Evolutionary conservation across 2,113 vertebrate species (phyloP).

Genomic region (Genyomyrus donnyi): DNA sequence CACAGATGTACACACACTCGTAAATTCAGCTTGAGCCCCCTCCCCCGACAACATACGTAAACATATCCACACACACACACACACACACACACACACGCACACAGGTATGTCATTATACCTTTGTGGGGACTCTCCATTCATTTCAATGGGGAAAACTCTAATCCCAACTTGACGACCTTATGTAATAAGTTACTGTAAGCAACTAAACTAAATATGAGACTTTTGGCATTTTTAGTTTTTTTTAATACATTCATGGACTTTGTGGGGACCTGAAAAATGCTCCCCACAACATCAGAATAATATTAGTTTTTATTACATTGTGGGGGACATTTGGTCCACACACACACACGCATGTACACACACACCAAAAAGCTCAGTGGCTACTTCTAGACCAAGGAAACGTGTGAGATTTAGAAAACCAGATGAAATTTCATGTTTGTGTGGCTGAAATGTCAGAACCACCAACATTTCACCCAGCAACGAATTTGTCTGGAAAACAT

Average conservation of each 20-base stretch:
- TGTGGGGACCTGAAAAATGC: no score
- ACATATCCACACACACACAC: background rate
- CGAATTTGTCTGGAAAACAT: conserved; percentile 51
- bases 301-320: no score
- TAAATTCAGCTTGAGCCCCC: background rate
- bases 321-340: background rate
- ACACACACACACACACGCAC: no score
- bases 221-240: no score
- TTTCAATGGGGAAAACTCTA: no score
- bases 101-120: no score
- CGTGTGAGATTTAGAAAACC: conserved; percentile 25
- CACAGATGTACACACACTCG: background rate
- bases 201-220: background rate
- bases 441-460: conserved; percentile 43
- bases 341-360: background rate
- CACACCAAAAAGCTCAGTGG: background rate
- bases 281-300: no score
- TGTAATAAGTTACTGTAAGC: no score
- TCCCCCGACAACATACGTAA: background rate
- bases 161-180: no score
- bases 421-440: conserved; percentile 38
- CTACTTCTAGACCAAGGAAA: background rate
- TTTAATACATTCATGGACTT: no score
- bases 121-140: no score
- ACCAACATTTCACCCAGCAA: conserved; percentile 48